Conservation (phyloP, 2,113 vertebrate species). For the Numida meleagris region DNA sequence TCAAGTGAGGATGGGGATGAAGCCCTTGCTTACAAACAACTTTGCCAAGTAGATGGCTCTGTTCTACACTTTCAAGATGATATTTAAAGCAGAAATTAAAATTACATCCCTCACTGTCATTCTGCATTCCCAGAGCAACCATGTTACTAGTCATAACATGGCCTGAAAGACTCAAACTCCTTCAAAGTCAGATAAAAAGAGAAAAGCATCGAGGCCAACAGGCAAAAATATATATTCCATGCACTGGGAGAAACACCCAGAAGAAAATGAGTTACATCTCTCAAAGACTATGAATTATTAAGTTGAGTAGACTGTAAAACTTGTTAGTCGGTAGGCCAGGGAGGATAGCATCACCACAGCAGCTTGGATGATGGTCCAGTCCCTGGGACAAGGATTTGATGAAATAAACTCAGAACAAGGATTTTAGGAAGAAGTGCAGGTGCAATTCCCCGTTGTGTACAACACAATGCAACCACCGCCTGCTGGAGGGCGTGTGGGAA, state of each 20-base stretch:
- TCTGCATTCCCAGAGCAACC: neutral
- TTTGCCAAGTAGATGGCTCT: neutral
- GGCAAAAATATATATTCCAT: neutral
- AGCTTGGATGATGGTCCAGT: neutral
- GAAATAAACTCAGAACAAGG: neutral
- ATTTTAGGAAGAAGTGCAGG: neutral
- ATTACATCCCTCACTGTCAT: neutral
- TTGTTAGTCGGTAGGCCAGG: neutral
- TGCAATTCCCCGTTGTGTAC: neutral
- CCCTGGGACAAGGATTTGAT: neutral
- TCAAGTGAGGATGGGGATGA: neutral
- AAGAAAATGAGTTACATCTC: neutral
- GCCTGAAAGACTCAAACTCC: neutral
- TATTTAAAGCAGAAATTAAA: conserved; percentile 8
- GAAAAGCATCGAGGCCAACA: neutral
- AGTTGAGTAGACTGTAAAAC: neutral
- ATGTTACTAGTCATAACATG: neutral
- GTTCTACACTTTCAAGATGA: neutral
- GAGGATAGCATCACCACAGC: neutral
- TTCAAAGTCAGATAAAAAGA: neutral
- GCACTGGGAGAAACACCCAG: neutral
- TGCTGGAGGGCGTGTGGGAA: neutral
- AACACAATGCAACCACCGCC: neutral
- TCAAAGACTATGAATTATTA: neutral
- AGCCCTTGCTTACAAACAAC: neutral